phyloP scores from a whole-genome alignment of 2,888 invertebrate species.

The Andrena dorsata region DNA sequence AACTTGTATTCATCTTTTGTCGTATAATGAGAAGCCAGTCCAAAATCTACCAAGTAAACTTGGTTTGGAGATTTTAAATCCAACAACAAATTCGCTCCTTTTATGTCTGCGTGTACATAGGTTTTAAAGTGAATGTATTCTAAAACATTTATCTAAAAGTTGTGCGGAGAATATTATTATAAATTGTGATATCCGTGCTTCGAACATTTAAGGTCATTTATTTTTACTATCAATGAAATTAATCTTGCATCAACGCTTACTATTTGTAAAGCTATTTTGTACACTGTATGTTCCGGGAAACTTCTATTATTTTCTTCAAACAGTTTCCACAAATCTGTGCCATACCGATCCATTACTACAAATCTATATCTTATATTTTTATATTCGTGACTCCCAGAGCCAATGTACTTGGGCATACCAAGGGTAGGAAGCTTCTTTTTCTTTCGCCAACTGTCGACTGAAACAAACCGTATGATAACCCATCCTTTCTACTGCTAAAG shows the following conservation, averaged over 20 bases:
- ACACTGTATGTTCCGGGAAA: conserved; percentile 91
- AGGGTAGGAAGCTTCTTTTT: conserved; percentile 89
- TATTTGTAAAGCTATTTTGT: conserved; percentile 93
- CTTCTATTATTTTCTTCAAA: conserved; percentile 89
- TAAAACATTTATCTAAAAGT: conserved; percentile 92
- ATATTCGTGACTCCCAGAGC: conserved; percentile 93
- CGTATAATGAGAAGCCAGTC: conserved; percentile 92
- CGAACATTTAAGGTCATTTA: background rate
- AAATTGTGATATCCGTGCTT: background rate
- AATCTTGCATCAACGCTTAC: conserved; percentile 85
- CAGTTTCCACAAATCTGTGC: conserved; percentile 93
- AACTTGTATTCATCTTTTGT: conserved; percentile 92
- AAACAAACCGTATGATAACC: conserved; percentile 24
- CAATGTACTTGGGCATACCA: conserved; percentile 94
- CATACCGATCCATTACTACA: conserved; percentile 95
- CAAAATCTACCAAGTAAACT: conserved; percentile 97
- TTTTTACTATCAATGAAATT: background rate
- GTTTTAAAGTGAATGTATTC: conserved; percentile 96
- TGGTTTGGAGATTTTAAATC: conserved; percentile 90
- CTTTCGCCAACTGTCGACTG: conserved; percentile 91
- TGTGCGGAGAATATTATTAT: background rate
- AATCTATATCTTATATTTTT: conserved; percentile 94
- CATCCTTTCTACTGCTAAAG: too few relatives aligned
- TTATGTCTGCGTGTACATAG: conserved; percentile 98
- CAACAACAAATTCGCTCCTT: conserved; percentile 96